Evolutionary conservation across 64 coral and sea anemone species (phyloP).

Genomic region (Montipora sp.): DNA sequence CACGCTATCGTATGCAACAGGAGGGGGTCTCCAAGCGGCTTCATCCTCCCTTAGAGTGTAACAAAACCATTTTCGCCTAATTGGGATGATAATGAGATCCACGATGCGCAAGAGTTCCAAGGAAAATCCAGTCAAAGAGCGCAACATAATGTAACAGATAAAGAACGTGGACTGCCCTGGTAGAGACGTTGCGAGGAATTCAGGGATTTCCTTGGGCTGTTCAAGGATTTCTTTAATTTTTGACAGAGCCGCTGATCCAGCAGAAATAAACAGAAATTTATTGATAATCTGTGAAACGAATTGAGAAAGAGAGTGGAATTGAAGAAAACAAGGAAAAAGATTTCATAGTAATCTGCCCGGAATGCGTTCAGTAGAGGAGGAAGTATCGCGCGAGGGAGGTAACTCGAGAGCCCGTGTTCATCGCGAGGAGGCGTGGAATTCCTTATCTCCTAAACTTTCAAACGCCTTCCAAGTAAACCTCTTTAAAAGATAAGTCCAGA

Average conservation of each 20-base stretch:
- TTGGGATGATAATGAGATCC: conserved; percentile 70
- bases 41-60: conserved; percentile 81
- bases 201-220: conserved; percentile 62
- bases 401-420: too few relatives aligned
- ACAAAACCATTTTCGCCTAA: conserved; percentile 88
- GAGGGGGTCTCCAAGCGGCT: conserved; percentile 78
- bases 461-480: too few relatives aligned
- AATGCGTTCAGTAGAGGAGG: too few relatives aligned
- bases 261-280: conserved; percentile 81
- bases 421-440: too few relatives aligned
- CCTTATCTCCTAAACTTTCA: too few relatives aligned
- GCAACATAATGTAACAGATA: conserved; percentile 87
- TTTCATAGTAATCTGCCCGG: too few relatives aligned
- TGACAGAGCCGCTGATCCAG: conserved; percentile 59
- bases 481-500: too few relatives aligned
- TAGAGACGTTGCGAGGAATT: conserved; percentile 66
- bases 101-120: conserved; percentile 82
- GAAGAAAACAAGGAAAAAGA: too few relatives aligned
- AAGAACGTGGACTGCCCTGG: conserved; percentile 91
- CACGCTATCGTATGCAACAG: conserved; percentile 58
- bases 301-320: neutral
- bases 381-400: too few relatives aligned
- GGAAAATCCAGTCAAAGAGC: conserved; percentile 61
- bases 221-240: conserved; percentile 53
- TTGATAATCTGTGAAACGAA: conserved; percentile 79